These are phyloP conservation scores for Coenonympha glycerion DNA, from an alignment of 2,888 invertebrate species.

Conservation along the genomic window DNA sequence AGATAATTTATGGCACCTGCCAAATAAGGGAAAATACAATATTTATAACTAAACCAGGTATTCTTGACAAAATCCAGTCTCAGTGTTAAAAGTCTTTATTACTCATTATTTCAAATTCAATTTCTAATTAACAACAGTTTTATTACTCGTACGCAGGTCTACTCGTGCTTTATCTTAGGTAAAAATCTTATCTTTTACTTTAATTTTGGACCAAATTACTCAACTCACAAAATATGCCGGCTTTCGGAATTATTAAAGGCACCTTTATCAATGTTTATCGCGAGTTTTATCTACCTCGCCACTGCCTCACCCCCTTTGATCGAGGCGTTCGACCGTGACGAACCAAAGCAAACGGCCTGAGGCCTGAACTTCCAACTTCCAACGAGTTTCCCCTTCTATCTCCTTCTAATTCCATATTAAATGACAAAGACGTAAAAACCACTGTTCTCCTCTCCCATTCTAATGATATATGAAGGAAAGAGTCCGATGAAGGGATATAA, in stretches of 20 bases:
- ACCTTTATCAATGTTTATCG: constrained; percentile 26
- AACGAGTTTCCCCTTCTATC: constrained; percentile 40
- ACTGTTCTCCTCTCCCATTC: constrained; percentile 2
- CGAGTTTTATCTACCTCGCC: constrained; percentile 40
- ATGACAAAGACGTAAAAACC: constrained; percentile 22
- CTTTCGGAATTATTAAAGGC: constrained; percentile 18
- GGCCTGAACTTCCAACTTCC: constrained; percentile 57
- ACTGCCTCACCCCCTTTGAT: constrained; percentile 42
- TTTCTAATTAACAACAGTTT: too few relatives aligned
- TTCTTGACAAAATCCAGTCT: too few relatives aligned
- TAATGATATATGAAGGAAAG: not conserved
- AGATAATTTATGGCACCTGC: too few relatives aligned
- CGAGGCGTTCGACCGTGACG: constrained; percentile 61
- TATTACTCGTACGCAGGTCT: too few relatives aligned
- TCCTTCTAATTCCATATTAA: constrained; percentile 19
- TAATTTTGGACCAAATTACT: constrained; percentile 15
- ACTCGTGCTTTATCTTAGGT: not conserved
- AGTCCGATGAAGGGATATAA: constrained; percentile 13
- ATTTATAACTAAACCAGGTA: too few relatives aligned
- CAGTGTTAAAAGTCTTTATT: too few relatives aligned
- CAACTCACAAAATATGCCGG: constrained; percentile 22
- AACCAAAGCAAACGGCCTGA: constrained; percentile 61
- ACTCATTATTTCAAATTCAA: too few relatives aligned
- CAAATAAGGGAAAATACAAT: too few relatives aligned
- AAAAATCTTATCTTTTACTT: not conserved